Evolutionary conservation across 1,140 invertebrate genomes (phyloP).

Genomic region (Ostrea edulis): DNA sequence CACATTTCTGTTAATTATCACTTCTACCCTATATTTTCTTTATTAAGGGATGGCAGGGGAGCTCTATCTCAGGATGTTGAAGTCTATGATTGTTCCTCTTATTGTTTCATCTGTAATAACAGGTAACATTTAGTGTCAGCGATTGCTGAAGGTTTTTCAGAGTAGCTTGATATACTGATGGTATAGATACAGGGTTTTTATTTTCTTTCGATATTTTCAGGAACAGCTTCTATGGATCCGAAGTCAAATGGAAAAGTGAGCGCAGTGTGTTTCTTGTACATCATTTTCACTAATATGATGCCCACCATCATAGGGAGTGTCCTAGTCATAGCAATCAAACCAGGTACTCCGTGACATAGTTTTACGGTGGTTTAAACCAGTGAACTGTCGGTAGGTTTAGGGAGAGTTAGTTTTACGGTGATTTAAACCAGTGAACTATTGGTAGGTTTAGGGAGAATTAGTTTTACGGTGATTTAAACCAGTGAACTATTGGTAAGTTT

Average conservation of each 20-base stretch:
- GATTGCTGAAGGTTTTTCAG: background rate
- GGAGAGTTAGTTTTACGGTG: background rate
- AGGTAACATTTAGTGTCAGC: conserved; percentile 51
- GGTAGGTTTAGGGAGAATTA: too few relatives aligned
- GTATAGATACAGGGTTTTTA: background rate
- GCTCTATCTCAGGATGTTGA: conserved; percentile 78
- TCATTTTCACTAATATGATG: conserved; percentile 63
- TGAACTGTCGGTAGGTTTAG: background rate
- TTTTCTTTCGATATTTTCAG: conserved; percentile 80
- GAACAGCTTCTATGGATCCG: conserved; percentile 78
- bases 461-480: background rate
- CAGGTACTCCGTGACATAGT: conserved; percentile 81
- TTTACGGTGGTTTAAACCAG: background rate
- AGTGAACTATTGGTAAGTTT: background rate
- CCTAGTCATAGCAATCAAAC: conserved; percentile 90
- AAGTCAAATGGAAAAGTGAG: conserved; percentile 71
- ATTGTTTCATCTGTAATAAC: conserved; percentile 77
- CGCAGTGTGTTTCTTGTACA: conserved; percentile 61
- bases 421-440: background rate
- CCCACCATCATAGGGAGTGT: conserved; percentile 84
- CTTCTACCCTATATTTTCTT: background rate
- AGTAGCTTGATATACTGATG: background rate
- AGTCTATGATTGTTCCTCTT: conserved; percentile 79
- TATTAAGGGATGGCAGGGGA: conserved; percentile 82
- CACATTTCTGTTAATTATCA: background rate